phyloP scores from a whole-genome alignment of 2,797 vertebrate species.

The Petrocephalus sullivani region DNA sequence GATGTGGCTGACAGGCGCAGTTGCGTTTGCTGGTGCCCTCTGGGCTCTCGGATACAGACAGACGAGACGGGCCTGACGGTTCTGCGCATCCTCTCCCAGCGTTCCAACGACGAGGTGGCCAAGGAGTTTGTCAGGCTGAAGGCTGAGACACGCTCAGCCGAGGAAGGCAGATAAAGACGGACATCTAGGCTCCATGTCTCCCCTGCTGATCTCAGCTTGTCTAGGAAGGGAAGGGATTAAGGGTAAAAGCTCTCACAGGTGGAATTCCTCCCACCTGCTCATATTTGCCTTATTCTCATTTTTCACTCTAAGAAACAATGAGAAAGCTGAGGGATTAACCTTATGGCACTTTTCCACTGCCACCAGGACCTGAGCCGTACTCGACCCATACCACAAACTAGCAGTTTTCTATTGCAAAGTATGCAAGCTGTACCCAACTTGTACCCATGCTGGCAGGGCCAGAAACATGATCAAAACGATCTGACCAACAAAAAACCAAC shows the following conservation, averaged over 20 bases:
- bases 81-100: conserved; percentile 87
- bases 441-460: background rate
- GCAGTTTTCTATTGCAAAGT: background rate
- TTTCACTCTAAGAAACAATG: background rate
- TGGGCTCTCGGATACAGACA: conserved; percentile 74
- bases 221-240: background rate
- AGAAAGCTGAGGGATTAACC: background rate
- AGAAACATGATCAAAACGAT: background rate
- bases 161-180: conserved; percentile 81
- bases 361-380: background rate
- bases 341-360: background rate
- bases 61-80: conserved; percentile 88
- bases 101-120: conserved; percentile 87
- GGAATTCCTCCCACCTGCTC: background rate
- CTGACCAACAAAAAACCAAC: background rate
- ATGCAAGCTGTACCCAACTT: background rate
- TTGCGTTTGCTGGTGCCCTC: conserved; percentile 91
- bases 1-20: conserved; percentile 81
- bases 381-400: background rate
- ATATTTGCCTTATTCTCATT: background rate
- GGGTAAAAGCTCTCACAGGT: background rate
- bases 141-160: conserved; percentile 78
- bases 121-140: conserved; percentile 92
- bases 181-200: background rate
- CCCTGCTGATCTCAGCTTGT: background rate